Evolutionary conservation across 2,797 vertebrate species (phyloP), one percentile per base, ranked within the genome.

Genomic region (Coregonus sp.): DNA sequence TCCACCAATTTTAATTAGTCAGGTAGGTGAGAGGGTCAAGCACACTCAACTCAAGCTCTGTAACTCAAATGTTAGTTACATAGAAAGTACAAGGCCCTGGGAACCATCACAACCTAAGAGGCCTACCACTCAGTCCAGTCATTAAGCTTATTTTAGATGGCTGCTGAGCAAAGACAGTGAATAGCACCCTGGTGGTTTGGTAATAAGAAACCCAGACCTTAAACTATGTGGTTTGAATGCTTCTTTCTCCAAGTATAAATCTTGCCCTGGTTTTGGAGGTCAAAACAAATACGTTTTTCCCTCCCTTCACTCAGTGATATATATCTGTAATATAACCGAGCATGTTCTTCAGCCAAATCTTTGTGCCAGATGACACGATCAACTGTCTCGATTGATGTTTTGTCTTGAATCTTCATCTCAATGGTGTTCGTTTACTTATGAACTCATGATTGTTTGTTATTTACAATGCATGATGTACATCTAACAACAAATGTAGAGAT

Each of bases 341-440:
- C 59, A 67, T 63, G 72, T 81, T 68, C 52, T 31, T 68, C 54
- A 71, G 74, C 56, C 76, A 80, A 80, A 76, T 76, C 59, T 51
- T 70, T 76, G 76, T 65, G 66, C 74, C 78, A 78, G 70, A 75
- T 73, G 56, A 59, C 40, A 11, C 9, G 9, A 47, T 47, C 40
- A 47, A 47, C 61, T 69, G 33, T 59, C 25, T 61, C 16, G 33
- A 75, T 75, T 35, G 67, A 33, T 61, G 37, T 61, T 31, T 5
- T 73, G 68, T 33, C 40, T 47, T 47, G 40, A 11, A 73, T 51
- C 29, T 52, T 37, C 20, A 25, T 71, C 18, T 61, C 52, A 29
- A 61, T 59, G 37, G n/a, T 71, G 52, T 59, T 18, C n/a, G 29
- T 69, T 71, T 25, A 40, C 25, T 75, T 67, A 25, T 75, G 12